Percentiles rank a stretch among this genome's conserved stretches.
Conservation (phyloP, 2,113 vertebrate genomes). For the Neodon shergylaensis region DNA sequence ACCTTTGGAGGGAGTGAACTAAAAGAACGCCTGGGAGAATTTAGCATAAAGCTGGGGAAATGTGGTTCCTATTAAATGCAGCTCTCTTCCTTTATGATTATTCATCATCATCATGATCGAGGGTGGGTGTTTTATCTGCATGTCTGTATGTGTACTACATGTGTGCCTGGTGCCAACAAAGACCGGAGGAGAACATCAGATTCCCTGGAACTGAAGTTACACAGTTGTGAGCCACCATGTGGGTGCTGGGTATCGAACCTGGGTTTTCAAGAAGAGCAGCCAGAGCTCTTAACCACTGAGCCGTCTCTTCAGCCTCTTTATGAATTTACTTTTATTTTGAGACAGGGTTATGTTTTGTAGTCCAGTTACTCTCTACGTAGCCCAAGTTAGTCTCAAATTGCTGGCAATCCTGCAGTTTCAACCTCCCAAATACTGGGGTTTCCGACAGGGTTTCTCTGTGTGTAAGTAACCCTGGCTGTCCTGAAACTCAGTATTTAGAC, state of each 20-base stretch:
- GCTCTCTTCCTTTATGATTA: not conserved
- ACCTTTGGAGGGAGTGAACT: not conserved
- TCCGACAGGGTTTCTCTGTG: not conserved
- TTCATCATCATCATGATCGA: not conserved
- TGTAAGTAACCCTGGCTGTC: not conserved
- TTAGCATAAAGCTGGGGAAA: not conserved
- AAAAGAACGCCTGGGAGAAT: not conserved
- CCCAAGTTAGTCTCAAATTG: not conserved
- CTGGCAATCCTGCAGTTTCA: not conserved
- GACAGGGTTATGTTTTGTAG: not conserved
- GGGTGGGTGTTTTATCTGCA: not conserved
- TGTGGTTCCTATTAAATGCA: not conserved
- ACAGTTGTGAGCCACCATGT: not conserved
- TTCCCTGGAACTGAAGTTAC: not conserved
- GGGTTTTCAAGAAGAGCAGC: not conserved
- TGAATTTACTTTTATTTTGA: not conserved
- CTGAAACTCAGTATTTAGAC: not conserved
- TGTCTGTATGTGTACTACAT: not conserved
- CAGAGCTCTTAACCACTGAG: not conserved
- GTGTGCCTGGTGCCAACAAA: not conserved
- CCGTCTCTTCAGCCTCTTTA: not conserved
- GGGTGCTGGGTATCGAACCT: not conserved
- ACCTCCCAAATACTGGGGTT: not conserved
- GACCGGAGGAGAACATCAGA: not conserved
- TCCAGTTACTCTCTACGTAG: not conserved